Evolutionary conservation across 2,888 invertebrate genomes (phyloP), one percentile per base, ranked within the genome.

Genomic region (Xanthia icteritia): DNA sequence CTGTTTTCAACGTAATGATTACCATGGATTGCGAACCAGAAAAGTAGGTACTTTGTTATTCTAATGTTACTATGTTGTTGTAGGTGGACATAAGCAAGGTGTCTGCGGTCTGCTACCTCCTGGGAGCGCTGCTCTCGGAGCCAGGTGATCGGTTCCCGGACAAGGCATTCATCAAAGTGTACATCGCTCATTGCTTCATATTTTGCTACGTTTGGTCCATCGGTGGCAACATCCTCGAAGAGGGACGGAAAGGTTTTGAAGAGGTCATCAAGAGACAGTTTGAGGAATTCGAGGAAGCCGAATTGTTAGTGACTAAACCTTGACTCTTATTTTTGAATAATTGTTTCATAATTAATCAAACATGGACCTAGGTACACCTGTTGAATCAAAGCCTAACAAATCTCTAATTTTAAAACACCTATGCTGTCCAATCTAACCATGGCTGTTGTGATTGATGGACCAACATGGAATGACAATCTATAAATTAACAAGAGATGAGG

Each of bases 61-160:
- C 4, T 36, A 20, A 27, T 77, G 20, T 45, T 23, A 54, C 56
- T 23, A 13, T 45, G 31, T 66, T 15, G 2, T 48, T 76, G 48
- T 70, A 98, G 98, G 98, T 99, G 48, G 98, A 98, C 76, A 97
- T 99, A 71, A 98, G 98, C 86, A 99, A 99, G 94, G 98, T 98
- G 0, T 96, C 97, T 5, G 98, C 98, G 90, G 94, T 98, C 70
- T 99, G 99, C 89, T 97, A 97, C 70, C 94, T 99, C 3, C 92
- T 99, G 85, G 97, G 98, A 73, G 97, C 98, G 2, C 95, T 98
- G 77, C 92, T 99, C 9, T 94, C 97, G 42, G 97, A 97, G 82
- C 97, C 98, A 0, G 97, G 97, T 0, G 97, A 97, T 0, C 94
- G 97, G 11, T 97, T 97, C 86, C 93, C 96, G 0, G 98, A 98